Conservation (phyloP, 2,888 invertebrate species). For the Sesia apiformis region DNA sequence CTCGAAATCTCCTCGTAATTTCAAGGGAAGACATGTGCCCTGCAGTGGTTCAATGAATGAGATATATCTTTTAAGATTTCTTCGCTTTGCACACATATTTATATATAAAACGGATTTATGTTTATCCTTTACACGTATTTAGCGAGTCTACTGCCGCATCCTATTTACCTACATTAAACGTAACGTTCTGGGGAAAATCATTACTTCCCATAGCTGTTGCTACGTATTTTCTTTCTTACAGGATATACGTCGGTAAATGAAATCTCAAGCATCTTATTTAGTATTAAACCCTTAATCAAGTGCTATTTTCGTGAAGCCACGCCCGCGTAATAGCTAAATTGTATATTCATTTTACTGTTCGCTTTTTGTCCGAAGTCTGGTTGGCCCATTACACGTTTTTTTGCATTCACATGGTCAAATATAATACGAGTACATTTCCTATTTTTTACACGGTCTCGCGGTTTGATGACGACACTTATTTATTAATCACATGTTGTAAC, state of each 20-base stretch:
- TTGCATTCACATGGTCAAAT: conserved; percentile 17
- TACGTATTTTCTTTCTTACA: neutral
- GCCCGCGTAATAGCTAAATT: conserved; percentile 19
- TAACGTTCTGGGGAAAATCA: neutral
- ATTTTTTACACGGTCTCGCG: conserved; percentile 12
- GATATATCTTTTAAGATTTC: no score
- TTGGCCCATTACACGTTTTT: conserved; percentile 17
- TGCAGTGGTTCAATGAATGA: no score
- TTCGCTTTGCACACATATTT: no score
- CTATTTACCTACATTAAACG: no score
- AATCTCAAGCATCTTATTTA: neutral
- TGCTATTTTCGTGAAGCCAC: conserved; percentile 5
- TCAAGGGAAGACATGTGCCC: no score
- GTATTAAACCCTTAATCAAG: neutral
- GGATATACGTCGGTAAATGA: neutral
- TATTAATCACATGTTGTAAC: conserved; percentile 16
- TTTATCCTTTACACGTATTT: no score
- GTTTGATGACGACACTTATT: conserved; percentile 17
- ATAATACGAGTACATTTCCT: conserved; percentile 11
- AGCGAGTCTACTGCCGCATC: no score
- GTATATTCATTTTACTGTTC: conserved; percentile 4
- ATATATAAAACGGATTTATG: no score
- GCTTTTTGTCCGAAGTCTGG: conserved; percentile 17
- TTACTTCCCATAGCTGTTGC: neutral
- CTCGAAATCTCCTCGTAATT: no score